Evolutionary conservation across 1,140 invertebrate genomes (phyloP), one percentile per base, ranked within the genome.

Genomic region (Eumeta japonica): DNA sequence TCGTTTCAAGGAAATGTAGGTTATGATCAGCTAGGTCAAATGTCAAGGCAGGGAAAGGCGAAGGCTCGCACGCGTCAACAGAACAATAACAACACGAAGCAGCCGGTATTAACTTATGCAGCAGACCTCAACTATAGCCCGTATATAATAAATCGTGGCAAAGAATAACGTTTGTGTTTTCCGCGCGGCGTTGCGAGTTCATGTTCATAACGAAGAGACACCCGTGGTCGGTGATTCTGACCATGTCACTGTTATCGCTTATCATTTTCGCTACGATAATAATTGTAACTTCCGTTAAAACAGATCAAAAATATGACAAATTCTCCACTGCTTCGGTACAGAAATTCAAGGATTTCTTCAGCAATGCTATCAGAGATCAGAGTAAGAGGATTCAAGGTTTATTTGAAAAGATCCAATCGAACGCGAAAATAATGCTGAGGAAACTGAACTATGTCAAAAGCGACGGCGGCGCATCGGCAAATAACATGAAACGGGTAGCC

Each of bases 11-110:
- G 57, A 46, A 41, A 55, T 46, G 47, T 54, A 48, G 45, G 38
- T 28, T 38, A 45, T 58, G 58, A 62, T 64, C 45, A 62, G 58
- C 48, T 67, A 44, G 66, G 64, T 65, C 63, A 64, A 64, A 64
- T 70, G 66, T 71, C 70, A 72, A 62, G 58, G 55, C 41, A 53
- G 58, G 35, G 47, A 33, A 19, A 50, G 48, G 40, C 16, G 3
- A 7, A 33, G 13, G 7, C 39, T 28, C 38, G 24, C n/a, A 16
- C 18, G 35, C 18, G 16, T 20, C 16, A 41, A 29, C 13, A n/a
- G 28, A 39, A 19, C 39, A 46, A 36, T 36, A 14, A 14, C 13
- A 16, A 33, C 7, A 4, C 7, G 13, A 48, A 40, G 52, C 53
- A 54, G 48, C 54, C n/a, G 37, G 41, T 41, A 59, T 73, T 63